Percentiles rank a stretch among this genome's conserved stretches.
Evolutionary conservation across 1,140 invertebrate genomes (phyloP).

Genomic region (Vanessa atalanta): DNA sequence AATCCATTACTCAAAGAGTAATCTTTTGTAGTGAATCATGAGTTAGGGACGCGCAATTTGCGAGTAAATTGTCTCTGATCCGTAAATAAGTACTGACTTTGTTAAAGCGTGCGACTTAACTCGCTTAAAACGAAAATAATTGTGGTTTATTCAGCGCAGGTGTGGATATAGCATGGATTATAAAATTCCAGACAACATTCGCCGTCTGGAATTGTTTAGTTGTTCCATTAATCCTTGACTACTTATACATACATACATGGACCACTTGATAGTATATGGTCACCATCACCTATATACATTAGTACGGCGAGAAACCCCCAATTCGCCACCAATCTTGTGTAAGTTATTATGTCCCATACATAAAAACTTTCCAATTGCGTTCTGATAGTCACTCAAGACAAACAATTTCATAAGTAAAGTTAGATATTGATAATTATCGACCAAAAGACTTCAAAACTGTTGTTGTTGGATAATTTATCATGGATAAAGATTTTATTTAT

Average conservation of each 20-base stretch:
- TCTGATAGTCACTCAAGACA: too few species aligned
- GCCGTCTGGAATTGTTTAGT: background rate
- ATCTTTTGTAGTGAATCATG: constrained; percentile 49
- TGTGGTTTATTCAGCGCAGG: background rate
- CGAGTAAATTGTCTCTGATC: constrained; percentile 44
- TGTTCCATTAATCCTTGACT: background rate
- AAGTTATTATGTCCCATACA: too few species aligned
- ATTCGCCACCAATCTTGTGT: too few species aligned
- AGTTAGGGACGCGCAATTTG: constrained; percentile 41
- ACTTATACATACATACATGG: background rate
- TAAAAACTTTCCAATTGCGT: too few species aligned
- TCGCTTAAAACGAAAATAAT: constrained; percentile 5
- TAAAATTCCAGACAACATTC: background rate
- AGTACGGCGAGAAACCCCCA: too few species aligned
- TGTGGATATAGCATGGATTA: background rate
- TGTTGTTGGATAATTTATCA: too few species aligned
- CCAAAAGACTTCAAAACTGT: too few species aligned
- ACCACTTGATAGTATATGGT: too few species aligned
- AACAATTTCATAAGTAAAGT: too few species aligned
- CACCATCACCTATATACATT: too few species aligned
- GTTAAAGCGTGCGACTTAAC: constrained; percentile 9
- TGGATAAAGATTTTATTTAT: too few species aligned
- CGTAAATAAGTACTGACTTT: constrained; percentile 43
- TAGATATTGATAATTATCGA: too few species aligned
- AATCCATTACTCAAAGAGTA: constrained; percentile 16